A percentile compares a stretch with the other conserved stretches of the same genome.
phyloP scores from a whole-genome alignment of 2,888 invertebrate genomes.

The Cacoxenus indagator region DNA sequence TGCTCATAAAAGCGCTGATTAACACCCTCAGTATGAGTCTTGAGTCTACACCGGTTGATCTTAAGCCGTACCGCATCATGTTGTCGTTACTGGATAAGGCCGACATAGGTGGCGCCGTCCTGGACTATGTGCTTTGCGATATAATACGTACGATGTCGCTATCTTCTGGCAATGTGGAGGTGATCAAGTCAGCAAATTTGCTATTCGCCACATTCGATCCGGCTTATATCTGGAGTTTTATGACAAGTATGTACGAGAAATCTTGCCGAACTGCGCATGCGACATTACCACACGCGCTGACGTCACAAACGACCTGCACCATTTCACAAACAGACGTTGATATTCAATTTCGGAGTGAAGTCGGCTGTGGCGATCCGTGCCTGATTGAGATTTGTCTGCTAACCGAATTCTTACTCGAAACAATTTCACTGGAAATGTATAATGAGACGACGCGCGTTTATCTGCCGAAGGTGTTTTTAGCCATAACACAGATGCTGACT shows the following conservation, averaged over 20 bases:
- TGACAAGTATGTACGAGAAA: constrained; percentile 77
- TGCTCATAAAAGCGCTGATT: constrained; percentile 77
- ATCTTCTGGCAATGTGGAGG: constrained; percentile 76
- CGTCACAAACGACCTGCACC: constrained; percentile 24
- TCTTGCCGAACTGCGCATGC: constrained; percentile 54
- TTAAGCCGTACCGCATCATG: constrained; percentile 83
- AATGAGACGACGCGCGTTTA: constrained; percentile 83
- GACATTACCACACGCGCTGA: constrained; percentile 22
- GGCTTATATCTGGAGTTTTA: constrained; percentile 88
- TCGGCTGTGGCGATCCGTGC: constrained; percentile 77
- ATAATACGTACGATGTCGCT: constrained; percentile 78
- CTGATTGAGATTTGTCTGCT: constrained; percentile 80
- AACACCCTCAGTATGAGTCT: constrained; percentile 74
- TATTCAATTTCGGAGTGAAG: constrained; percentile 68
- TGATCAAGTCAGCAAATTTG: constrained; percentile 86
- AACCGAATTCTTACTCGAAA: constrained; percentile 82
- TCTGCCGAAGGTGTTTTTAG: constrained; percentile 81
- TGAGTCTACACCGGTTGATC: constrained; percentile 74
- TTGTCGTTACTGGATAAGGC: constrained; percentile 88
- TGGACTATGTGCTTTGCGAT: constrained; percentile 83
- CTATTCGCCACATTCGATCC: constrained; percentile 86
- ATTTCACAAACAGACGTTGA: constrained; percentile 43
- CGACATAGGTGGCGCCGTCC: constrained; percentile 84
- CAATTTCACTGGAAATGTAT: constrained; percentile 82
- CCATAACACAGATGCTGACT: constrained; percentile 76